These are phyloP conservation scores for Rana temporaria DNA, from an alignment of 2,113 vertebrate species.

Conservation along the genomic window DNA sequence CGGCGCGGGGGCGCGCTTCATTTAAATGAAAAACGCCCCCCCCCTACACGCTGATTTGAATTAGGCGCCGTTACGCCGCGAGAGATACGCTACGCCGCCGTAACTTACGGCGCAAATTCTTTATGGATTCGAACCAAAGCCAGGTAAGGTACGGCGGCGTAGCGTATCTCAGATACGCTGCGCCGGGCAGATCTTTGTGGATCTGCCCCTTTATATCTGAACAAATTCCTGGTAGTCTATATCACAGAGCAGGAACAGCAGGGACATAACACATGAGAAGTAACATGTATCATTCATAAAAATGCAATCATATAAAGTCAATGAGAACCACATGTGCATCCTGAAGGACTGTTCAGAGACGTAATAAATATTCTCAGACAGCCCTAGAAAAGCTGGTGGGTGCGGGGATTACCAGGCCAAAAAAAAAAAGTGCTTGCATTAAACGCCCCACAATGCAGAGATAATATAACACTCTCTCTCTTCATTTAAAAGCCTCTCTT, in stretches of 20 bases:
- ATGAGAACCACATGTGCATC: conserved; percentile 44
- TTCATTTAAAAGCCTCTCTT: conserved; percentile 6
- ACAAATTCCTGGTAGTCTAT: conserved; percentile 8
- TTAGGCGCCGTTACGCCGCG: too few species aligned
- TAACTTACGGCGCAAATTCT: too few species aligned
- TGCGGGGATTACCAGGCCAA: conserved; percentile 19
- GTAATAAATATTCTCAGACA: conserved; percentile 47
- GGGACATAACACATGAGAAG: not conserved
- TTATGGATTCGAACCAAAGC: too few species aligned
- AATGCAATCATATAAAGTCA: conserved; percentile 24
- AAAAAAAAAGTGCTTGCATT: not conserved
- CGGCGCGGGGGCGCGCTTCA: too few species aligned
- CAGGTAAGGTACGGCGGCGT: too few species aligned
- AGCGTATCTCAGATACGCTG: too few species aligned
- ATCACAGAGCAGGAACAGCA: conserved; percentile 3
- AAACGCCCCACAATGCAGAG: not conserved
- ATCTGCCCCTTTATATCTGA: not conserved
- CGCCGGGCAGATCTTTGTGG: too few species aligned
- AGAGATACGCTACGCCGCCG: too few species aligned
- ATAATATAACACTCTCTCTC: conserved; percentile 4
- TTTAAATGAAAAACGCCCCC: too few species aligned
- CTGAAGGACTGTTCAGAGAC: conserved; percentile 20
- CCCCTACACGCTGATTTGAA: too few species aligned
- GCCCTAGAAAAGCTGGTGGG: conserved; percentile 5
- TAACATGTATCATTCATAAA: conserved; percentile 48